Evolutionary conservation across 2,797 vertebrate species (phyloP), one percentile per base, ranked within the genome.

Genomic region (Diceros bicornis): DNA sequence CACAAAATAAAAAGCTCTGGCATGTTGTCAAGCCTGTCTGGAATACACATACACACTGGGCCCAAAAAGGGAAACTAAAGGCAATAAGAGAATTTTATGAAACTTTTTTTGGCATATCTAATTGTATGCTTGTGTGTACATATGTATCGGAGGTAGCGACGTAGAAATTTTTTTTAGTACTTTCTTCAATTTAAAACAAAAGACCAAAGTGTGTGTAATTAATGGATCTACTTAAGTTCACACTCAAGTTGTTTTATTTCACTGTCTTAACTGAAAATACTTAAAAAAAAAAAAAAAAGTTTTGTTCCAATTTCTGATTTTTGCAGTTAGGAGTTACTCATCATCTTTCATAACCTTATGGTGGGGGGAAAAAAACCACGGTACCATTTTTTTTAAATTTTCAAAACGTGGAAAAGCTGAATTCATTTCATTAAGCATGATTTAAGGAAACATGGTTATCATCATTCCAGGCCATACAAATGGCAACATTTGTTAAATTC

Each of bases 1-100:
- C 99, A 98, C 99, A 99, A 99, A 99, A 99, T 99, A 99, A 99
- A 99, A 99, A 99, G 99, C 98, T 98, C 98, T 99, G 99, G 99
- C 99, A 99, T 96, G 97, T 97, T 99, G 99, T 99, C 99, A 99
- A 99, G 99, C 98, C 99, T 99, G 99, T 99, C 99, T 99, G 99
- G 98, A 99, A 99, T 98, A 99, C 98, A 99, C 99, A 99, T 97
- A 97, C 98, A 98, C 97, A 96, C 98, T 98, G 99, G 99, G 99
- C 99, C 99, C 99, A 99, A 98, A 99, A 98, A 98, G 99, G 99
- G 98, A 98, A 99, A 98, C 97, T 98, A 55, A 72, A 97, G 96
- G 97, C 98, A 98, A 95, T 98, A 97, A 98, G 97, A 98, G 98
- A 96, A 71, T 96, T 97, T 98, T 79, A 97, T 96, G 97, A 83